Conservation (phyloP, 2,113 vertebrate genomes). For the Lucifuga dentata region DNA sequence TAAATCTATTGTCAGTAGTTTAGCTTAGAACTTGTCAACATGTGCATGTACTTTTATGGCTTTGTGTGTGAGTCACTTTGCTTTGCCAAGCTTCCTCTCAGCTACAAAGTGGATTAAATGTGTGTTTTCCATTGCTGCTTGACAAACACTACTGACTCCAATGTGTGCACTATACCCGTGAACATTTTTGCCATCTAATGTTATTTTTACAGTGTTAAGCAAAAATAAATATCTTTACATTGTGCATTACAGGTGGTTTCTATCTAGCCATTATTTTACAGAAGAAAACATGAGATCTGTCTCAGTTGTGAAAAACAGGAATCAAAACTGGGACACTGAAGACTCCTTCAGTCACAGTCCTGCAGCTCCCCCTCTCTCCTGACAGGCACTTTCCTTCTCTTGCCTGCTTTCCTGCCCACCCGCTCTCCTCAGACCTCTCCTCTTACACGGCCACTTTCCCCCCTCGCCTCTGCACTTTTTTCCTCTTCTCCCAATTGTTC, state of each 20-base stretch:
- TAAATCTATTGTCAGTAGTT: not conserved
- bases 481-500: constrained; percentile 32
- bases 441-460: constrained; percentile 38
- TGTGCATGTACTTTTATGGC: not conserved
- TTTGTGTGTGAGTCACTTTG: not conserved
- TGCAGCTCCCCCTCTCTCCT: constrained; percentile 76
- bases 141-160: not conserved
- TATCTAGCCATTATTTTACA: not conserved
- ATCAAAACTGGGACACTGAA: constrained; percentile 48
- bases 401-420: constrained; percentile 19
- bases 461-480: constrained; percentile 20
- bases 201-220: constrained; percentile 33
- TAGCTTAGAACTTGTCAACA: not conserved
- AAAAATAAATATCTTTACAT: constrained; percentile 9
- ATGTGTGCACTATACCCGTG: not conserved
- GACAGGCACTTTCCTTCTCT: constrained; percentile 40
- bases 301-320: constrained; percentile 20
- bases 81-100: not conserved
- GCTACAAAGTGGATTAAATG: constrained; percentile 8
- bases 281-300: constrained; percentile 31
- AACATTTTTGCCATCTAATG: too few species aligned
- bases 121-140: not conserved
- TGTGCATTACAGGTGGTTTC: constrained; percentile 7
- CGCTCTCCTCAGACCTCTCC: constrained; percentile 15
- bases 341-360: constrained; percentile 61